phyloP scores from a whole-genome alignment of 2,797 vertebrate species.

The Eurystomus glaucurus region DNA sequence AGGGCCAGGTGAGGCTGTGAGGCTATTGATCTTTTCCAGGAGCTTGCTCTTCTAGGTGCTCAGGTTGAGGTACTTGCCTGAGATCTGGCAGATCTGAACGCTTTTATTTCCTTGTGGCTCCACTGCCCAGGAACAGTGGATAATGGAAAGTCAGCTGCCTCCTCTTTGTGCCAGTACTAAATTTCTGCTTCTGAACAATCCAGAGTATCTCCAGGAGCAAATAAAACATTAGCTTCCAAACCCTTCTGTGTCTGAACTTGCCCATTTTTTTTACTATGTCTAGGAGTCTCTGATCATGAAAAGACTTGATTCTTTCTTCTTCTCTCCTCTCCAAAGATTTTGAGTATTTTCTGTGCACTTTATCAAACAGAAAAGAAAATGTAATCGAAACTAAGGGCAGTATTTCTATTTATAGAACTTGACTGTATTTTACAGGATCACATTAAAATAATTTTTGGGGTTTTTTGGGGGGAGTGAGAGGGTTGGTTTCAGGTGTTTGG shows the following conservation, averaged over 20 bases:
- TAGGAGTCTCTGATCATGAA: background rate
- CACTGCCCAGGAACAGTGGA: background rate
- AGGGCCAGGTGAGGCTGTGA: background rate
- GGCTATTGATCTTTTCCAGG: background rate
- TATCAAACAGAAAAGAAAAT: background rate
- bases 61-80: background rate
- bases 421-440: background rate
- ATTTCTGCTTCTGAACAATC: conserved; percentile 7
- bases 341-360: background rate
- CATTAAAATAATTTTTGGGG: background rate
- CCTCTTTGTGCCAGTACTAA: background rate
- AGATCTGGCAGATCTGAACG: background rate
- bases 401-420: background rate
- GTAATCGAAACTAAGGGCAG: background rate
- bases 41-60: background rate
- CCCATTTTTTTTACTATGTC: background rate
- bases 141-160: conserved; percentile 23
- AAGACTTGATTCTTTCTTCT: background rate
- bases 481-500: background rate
- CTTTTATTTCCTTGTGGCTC: background rate
- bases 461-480: background rate
- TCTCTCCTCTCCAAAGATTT: background rate
- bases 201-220: conserved; percentile 2
- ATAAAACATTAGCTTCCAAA: background rate
- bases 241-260: background rate